Base-by-base conservation (phyloP, 2,888 invertebrate genomes). In the Brachycybe producta region DNA sequence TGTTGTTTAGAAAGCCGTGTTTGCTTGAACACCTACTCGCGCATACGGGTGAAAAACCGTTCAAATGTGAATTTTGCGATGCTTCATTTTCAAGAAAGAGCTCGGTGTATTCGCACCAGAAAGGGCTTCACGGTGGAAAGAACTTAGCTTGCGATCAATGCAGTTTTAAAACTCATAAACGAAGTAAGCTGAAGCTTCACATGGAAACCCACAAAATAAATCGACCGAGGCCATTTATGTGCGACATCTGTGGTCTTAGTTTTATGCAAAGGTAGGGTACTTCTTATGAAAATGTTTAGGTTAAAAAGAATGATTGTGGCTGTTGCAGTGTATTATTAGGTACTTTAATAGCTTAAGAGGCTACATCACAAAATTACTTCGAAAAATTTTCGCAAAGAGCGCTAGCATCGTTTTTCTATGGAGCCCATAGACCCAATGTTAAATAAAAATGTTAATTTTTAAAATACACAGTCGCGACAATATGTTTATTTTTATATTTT, bases 21-120 rank as follows among this genome's bases (percentile, higher is more conserved):
- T 56, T 67, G 5, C 61, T 59, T 44, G 57, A 59, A 32, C 67
- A 67, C 52, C 28, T 62, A 51, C 60, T 61, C 19, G 63, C 63
- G 1, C 67, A 67, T 54, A 57, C 59, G 5, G 65, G 63, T 7
- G 52, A 60, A 17, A 62, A 26, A 15, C 47, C 47, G n/a, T 56
- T 32, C 52, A 36, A 28, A 11, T 61, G 59, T 46, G n/a, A 23
- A 61, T 61, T 63, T 1, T 67, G 66, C 49, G 52, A 57, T 17
- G 61, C 61, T 2, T 43, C 57, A 4, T 56, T 56, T 43, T 27
- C 46, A 13, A 48, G 49, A 35, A 42, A 44, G 28, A 32, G 41
- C 13, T 48, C 54, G 13, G 28, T 56, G 23, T 15, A 30, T 8
- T 28, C 30, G 2, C 56, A 56, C 27, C 23, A 34, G 8, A 53